Percentiles rank a stretch among this genome's conserved stretches.
These are phyloP conservation scores for Anthophora plumipes DNA, from an alignment of 2,888 invertebrate species.

Conservation along the genomic window DNA sequence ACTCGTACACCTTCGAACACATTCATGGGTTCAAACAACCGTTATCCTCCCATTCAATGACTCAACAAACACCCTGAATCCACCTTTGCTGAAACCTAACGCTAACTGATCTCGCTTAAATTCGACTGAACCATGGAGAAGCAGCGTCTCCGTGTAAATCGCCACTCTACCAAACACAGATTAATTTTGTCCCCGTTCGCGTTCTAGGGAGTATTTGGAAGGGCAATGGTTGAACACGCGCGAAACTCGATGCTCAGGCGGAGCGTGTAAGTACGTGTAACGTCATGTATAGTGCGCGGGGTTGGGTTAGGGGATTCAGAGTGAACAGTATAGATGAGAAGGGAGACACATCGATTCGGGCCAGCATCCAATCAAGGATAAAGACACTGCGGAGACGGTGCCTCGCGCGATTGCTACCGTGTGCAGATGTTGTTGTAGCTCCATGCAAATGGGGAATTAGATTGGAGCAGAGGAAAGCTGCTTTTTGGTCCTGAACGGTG, in stretches of 20 bases:
- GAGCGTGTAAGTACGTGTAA: conserved; percentile 15
- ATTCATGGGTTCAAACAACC: neutral
- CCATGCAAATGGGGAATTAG: conserved; percentile 35
- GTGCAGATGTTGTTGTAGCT: conserved; percentile 12
- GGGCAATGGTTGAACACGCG: neutral
- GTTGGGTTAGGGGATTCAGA: conserved; percentile 30
- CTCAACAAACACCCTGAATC: neutral
- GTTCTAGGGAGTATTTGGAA: neutral
- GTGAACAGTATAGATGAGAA: conserved; percentile 39
- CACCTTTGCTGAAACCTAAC: too few species aligned
- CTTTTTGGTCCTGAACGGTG: neutral
- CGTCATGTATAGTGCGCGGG: conserved; percentile 17
- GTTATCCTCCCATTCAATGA: neutral
- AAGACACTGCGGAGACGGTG: conserved; percentile 63
- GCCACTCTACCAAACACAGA: conserved; percentile 21
- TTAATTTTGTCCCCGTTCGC: conserved; percentile 15
- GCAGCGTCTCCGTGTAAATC: conserved; percentile 9
- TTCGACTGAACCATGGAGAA: neutral
- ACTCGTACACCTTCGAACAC: neutral
- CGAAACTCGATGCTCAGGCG: conserved; percentile 3
- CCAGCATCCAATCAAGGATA: conserved; percentile 71
- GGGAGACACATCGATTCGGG: conserved; percentile 67
- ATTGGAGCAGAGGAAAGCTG: neutral
- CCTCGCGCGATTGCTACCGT: conserved; percentile 52
- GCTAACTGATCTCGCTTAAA: conserved; percentile 8